Conservation (phyloP, 2,888 invertebrate genomes). For the Muscina levida region DNA sequence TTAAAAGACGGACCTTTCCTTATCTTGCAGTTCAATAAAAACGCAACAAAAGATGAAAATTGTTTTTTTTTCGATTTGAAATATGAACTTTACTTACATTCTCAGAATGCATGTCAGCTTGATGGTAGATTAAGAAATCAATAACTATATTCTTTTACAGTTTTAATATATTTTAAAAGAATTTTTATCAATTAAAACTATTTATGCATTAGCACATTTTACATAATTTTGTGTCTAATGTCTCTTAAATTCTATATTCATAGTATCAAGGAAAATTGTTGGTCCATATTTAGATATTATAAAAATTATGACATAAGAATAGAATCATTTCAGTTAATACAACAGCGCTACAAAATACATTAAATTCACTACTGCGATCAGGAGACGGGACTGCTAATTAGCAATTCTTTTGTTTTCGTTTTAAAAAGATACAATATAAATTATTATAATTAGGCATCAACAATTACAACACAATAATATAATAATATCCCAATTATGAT, state of each 20-base stretch:
- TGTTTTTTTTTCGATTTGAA: too few species aligned
- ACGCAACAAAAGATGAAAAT: conserved; percentile 3
- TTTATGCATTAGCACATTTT: conserved; percentile 26
- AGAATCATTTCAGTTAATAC: conserved; percentile 21
- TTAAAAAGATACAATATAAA: conserved; percentile 25
- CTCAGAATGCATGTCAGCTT: too few species aligned
- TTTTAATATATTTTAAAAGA: conserved; percentile 25
- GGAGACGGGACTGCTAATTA: neutral
- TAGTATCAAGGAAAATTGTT: conserved; percentile 12
- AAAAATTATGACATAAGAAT: conserved; percentile 13
- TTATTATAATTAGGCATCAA: conserved; percentile 28
- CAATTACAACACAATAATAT: conserved; percentile 1
- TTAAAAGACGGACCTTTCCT: neutral
- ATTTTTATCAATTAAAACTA: conserved; percentile 6
- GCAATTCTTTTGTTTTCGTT: conserved; percentile 31
- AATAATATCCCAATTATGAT: conserved; percentile 36
- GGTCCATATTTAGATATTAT: neutral
- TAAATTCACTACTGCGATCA: conserved; percentile 31
- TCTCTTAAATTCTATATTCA: conserved; percentile 24
- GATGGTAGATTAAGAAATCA: too few species aligned
- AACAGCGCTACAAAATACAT: conserved; percentile 7
- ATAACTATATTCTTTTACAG: conserved; percentile 1
- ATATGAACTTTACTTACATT: too few species aligned
- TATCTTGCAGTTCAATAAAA: conserved; percentile 25
- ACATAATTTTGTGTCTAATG: conserved; percentile 1